Conservation (phyloP, 2,113 vertebrate genomes). For the Upupa epops region DNA sequence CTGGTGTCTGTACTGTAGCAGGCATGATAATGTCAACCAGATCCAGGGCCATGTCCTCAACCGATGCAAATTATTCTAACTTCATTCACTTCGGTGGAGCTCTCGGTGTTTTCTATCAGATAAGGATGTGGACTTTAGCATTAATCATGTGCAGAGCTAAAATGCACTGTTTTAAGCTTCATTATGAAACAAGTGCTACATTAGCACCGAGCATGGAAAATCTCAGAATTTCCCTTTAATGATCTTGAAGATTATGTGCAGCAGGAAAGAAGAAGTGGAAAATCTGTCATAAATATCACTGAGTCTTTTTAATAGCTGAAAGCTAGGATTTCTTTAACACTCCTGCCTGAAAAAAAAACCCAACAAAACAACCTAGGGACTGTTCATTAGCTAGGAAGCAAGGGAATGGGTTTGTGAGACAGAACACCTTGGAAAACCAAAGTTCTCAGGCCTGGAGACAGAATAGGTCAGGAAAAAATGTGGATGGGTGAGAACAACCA, state of each 20-base stretch:
- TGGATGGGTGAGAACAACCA: neutral
- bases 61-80: constrained; percentile 15
- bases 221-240: constrained; percentile 21
- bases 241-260: neutral
- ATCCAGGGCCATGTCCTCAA: neutral
- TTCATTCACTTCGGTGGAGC: constrained; percentile 39
- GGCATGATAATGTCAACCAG: constrained; percentile 34
- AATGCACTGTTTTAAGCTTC: constrained; percentile 23
- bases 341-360: neutral
- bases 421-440: neutral
- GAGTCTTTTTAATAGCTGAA: constrained; percentile 58
- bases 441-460: constrained; percentile 7
- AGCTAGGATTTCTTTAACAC: constrained; percentile 16
- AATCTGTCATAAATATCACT: constrained; percentile 58
- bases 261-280: constrained; percentile 18
- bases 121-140: constrained; percentile 39
- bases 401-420: constrained; percentile 9
- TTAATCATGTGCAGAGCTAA: neutral
- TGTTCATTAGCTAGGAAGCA: constrained; percentile 26
- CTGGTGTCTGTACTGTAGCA: neutral
- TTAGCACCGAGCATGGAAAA: constrained; percentile 32
- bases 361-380: neutral
- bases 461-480: neutral
- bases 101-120: constrained; percentile 51
- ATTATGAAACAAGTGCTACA: constrained; percentile 43